A percentile compares a stretch with the other conserved stretches of the same genome.
phyloP scores from a whole-genome alignment of 2,113 vertebrate species.

The Austrofundulus limnaeus region DNA sequence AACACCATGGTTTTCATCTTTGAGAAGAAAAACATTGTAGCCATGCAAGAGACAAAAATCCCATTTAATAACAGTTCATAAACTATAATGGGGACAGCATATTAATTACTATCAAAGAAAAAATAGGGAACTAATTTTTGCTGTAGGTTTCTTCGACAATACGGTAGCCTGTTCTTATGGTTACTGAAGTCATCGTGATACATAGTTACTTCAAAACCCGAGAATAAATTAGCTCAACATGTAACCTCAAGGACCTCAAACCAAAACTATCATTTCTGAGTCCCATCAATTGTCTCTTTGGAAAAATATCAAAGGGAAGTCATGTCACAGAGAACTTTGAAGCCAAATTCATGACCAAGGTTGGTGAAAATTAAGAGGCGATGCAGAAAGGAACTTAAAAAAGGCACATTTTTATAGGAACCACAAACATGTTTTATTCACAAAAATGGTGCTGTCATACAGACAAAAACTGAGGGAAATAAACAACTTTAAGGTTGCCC shows the following conservation, averaged over 20 bases:
- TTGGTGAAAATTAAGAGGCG: constrained; percentile 27
- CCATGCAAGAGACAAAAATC: not conserved
- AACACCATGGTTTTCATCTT: constrained; percentile 9
- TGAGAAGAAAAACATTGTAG: constrained; percentile 10
- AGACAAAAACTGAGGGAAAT: constrained; percentile 51
- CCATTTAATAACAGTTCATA: constrained; percentile 17
- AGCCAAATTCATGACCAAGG: constrained; percentile 37
- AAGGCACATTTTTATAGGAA: constrained; percentile 55
- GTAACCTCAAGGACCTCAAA: constrained; percentile 52
- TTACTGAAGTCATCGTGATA: constrained; percentile 28
- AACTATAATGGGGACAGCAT: constrained; percentile 2
- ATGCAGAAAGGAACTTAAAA: constrained; percentile 28
- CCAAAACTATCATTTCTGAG: constrained; percentile 39
- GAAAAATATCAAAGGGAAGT: constrained; percentile 28
- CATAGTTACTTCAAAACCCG: constrained; percentile 42
- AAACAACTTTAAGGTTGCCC: constrained; percentile 53
- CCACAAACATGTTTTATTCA: constrained; percentile 75
- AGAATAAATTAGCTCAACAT: constrained; percentile 34
- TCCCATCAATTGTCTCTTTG: constrained; percentile 32
- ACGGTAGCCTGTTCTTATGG: constrained; percentile 38
- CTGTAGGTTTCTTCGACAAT: constrained; percentile 12
- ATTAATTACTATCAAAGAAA: constrained; percentile 10
- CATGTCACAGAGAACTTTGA: constrained; percentile 31
- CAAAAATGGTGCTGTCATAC: constrained; percentile 65
- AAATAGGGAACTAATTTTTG: constrained; percentile 7